Base-by-base conservation (phyloP, 2,797 vertebrate species). In the Neosalanx taihuensis region DNA sequence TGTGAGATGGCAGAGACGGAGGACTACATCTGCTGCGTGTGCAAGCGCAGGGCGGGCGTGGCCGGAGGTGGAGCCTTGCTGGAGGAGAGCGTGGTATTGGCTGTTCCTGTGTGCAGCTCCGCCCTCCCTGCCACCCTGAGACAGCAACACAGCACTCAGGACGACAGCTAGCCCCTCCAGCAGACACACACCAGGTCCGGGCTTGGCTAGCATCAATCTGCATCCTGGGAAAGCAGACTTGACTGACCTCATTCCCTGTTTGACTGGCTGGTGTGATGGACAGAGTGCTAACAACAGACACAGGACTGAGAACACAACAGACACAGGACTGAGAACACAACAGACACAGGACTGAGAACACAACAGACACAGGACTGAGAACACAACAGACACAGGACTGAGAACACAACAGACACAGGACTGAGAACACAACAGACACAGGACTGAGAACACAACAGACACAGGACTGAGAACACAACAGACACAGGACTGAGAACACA, bases 1-100 rank as follows among this genome's bases (percentile, higher is more conserved):
- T 96, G 96, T 1, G 97, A 99, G 88, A 99, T 99, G 97, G 98
- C 97, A 0, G 98, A 99, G 89, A 98, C 91, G 0, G 98, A 99
- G 83, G 98, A 99, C 91, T 99, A 99, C 89, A 97, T 99, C 90
- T 99, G 98, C 87, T 73, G 89, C 83, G 94, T 95, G 92, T 99
- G 98, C 91, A 94, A 93, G 69, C 92, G 93, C 66, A 98, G 97
- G 79, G 81, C 82, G 0, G 26, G 67, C 0, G 78, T 73, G 4
- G 89, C 85, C 2, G 82, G 84, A 64, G 85, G 87, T 71, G 35
- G 58, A 26, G 33, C 30, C 17, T 90, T 91, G 79, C 91, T 87
- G 0, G 83, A 91, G 82, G 95, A 94, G 81, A 92, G 90, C 30
- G 83, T 92, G 0, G 84, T 90, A 4, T 74, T 92, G 78, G 86